Conservation (phyloP, 92 coral and sea anemone genomes). For the Porites divaricata region DNA sequence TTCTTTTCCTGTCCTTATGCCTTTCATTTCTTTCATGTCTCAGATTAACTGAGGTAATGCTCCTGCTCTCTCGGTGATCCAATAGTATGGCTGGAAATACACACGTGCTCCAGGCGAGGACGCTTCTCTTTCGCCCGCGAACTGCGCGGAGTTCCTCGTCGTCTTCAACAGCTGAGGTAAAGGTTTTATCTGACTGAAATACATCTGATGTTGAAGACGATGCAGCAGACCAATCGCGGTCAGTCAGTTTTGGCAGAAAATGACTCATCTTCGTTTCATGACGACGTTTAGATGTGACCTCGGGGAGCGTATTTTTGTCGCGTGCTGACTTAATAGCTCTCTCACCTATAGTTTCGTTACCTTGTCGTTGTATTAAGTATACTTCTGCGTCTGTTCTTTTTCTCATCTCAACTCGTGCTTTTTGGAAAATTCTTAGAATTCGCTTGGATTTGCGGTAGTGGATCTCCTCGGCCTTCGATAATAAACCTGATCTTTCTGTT, state of each 20-base stretch:
- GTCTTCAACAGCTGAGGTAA: neutral
- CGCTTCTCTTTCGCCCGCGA: neutral
- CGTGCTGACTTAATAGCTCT: conserved; percentile 23
- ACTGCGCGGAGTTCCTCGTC: neutral
- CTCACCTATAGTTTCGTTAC: conserved; percentile 30
- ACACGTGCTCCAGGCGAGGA: conserved; percentile 37
- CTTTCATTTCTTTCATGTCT: neutral
- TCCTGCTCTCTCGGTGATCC: conserved; percentile 13
- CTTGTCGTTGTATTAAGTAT: neutral
- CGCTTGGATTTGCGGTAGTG: neutral
- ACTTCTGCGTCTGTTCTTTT: neutral
- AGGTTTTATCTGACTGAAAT: neutral
- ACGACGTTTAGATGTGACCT: neutral
- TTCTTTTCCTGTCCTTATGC: neutral
- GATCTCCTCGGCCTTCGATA: neutral
- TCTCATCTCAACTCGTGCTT: neutral
- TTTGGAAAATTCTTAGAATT: conserved; percentile 3
- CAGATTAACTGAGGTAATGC: neutral
- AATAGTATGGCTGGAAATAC: conserved; percentile 31
- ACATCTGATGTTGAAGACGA: neutral
- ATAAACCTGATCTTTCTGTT: conserved; percentile 21
- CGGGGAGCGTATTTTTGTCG: conserved; percentile 23
- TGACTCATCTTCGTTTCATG: neutral
- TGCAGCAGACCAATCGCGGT: neutral
- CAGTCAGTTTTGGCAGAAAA: conserved; percentile 10